Conservation (phyloP, 2,797 vertebrate species). For the Cirrhinus mrigala region DNA sequence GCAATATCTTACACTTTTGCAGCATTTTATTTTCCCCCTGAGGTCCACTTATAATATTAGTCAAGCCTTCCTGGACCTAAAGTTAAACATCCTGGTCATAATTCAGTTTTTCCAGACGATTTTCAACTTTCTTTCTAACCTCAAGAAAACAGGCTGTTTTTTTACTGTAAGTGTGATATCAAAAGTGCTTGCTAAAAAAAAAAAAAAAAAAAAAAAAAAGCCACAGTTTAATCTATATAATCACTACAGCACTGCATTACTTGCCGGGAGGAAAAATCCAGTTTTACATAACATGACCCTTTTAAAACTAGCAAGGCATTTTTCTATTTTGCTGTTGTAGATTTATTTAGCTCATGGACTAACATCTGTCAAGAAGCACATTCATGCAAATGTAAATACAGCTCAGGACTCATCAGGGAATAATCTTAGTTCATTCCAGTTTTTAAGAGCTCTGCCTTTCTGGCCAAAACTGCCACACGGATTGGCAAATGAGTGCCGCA, state of each 20-base stretch:
- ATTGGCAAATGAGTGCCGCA: slow-evolving; percentile 10
- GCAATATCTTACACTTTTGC: slow-evolving; percentile 4
- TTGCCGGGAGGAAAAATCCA: neutral
- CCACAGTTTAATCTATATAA: neutral
- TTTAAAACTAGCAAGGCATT: slow-evolving; percentile 11
- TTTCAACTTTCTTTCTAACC: neutral
- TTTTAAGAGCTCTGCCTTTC: slow-evolving; percentile 25
- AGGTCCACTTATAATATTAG: neutral
- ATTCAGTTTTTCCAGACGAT: neutral
- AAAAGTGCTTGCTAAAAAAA: neutral
- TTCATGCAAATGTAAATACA: slow-evolving; percentile 17
- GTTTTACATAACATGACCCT: neutral
- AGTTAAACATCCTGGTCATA: neutral
- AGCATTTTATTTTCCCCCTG: neutral
- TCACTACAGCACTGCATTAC: neutral
- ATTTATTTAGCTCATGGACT: slow-evolving; percentile 8
- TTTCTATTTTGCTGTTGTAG: slow-evolving; percentile 20
- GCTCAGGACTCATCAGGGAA: slow-evolving; percentile 11
- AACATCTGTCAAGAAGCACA: slow-evolving; percentile 29
- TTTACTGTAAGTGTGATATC: neutral
- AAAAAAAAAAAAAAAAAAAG: neutral
- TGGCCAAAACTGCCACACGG: slow-evolving; percentile 24
- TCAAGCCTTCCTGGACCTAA: slow-evolving; percentile 2
- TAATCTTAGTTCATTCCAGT: slow-evolving; percentile 21
- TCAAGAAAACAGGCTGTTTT: neutral